Percentiles rank a stretch among this genome's conserved stretches.
phyloP scores from a whole-genome alignment of 2,888 invertebrate genomes.

The Dione juno region DNA sequence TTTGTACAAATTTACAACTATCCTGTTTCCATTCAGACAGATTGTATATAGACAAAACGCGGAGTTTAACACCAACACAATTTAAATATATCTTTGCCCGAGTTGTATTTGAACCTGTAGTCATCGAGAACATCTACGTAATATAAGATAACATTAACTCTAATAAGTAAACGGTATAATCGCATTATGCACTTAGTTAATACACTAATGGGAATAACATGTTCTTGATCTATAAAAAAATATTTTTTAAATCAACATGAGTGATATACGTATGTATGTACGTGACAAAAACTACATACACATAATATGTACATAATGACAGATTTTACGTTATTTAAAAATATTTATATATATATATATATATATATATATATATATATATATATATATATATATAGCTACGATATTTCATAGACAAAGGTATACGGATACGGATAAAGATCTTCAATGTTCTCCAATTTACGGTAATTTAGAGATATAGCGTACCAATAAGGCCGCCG shows the following conservation, averaged over 20 bases:
- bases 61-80: background rate
- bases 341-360: constrained; percentile 33
- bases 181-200: constrained; percentile 7
- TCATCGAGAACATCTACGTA: background rate
- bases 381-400: too few species aligned
- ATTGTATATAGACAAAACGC: too few species aligned
- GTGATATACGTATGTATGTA: background rate
- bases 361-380: too few species aligned
- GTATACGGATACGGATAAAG: too few species aligned
- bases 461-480: too few species aligned
- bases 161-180: constrained; percentile 15
- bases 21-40: too few species aligned
- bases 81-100: too few species aligned
- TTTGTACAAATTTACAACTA: too few species aligned
- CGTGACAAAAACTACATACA: constrained; percentile 28
- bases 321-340: constrained; percentile 28
- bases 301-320: constrained; percentile 34
- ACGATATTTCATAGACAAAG: too few species aligned
- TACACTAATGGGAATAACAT: constrained; percentile 20
- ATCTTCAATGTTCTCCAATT: too few species aligned
- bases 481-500: too few species aligned
- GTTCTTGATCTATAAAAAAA: constrained; percentile 9
- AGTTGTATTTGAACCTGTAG: background rate
- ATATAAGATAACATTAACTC: background rate
- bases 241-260: constrained; percentile 6